Evolutionary conservation across 2,113 vertebrate genomes (phyloP).

Genomic region (Dipodomys spectabilis): DNA sequence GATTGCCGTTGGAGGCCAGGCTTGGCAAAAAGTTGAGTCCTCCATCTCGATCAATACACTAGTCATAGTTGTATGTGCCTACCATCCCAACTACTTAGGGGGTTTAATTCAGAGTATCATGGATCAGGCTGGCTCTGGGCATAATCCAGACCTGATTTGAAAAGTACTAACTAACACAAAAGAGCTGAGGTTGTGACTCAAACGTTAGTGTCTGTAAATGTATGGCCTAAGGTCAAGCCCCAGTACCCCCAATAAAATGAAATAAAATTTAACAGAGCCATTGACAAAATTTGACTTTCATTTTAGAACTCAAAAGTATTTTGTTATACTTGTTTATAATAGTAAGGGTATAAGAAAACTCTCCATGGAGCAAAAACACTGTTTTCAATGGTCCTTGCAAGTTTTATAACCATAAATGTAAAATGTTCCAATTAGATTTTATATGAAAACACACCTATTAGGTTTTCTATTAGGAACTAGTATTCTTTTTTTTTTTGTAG

Average conservation of each 20-base stretch:
- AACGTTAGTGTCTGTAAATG: too few species aligned
- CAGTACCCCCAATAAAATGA: background rate
- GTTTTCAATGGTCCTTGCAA: background rate
- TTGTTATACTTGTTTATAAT: background rate
- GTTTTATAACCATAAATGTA: background rate
- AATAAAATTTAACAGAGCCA: constrained; percentile 8
- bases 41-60: too few species aligned
- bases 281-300: background rate
- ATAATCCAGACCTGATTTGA: too few species aligned
- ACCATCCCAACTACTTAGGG: too few species aligned
- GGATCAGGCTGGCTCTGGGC: too few species aligned
- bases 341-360: background rate
- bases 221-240: too few species aligned
- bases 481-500: background rate
- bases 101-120: too few species aligned
- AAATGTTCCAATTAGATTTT: constrained; percentile 1
- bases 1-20: too few species aligned
- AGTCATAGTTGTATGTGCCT: too few species aligned
- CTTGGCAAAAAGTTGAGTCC: too few species aligned
- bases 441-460: background rate
- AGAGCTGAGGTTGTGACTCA: too few species aligned
- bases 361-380: background rate
- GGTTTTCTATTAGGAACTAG: background rate
- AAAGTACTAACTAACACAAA: too few species aligned
- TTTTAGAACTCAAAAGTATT: background rate